Percentiles rank a stretch among this genome's conserved stretches.
These are phyloP conservation scores for Sitta carolinensis DNA, from an alignment of 2,797 vertebrate genomes.

Conservation along the genomic window DNA sequence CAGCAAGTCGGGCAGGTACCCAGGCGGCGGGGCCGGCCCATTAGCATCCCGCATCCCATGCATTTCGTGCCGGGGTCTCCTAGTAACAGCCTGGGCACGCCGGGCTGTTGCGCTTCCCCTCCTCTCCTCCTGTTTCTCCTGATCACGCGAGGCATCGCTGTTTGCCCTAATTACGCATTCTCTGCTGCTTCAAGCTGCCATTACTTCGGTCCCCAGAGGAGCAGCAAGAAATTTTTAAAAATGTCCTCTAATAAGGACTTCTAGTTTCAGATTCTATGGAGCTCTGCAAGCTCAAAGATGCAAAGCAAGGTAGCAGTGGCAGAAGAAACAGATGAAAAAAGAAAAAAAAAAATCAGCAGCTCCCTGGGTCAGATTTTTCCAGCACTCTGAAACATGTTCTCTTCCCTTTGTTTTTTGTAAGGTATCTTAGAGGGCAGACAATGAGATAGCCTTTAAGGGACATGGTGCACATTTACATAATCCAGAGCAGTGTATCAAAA, in stretches of 20 bases:
- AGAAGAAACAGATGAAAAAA: slow-evolving; percentile 50
- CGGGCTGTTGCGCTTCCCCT: slow-evolving; percentile 68
- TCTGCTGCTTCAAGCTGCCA: slow-evolving; percentile 76
- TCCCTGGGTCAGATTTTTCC: slow-evolving; percentile 26
- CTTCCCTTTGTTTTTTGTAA: neutral
- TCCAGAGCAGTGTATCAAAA: neutral
- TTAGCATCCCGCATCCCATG: slow-evolving; percentile 86
- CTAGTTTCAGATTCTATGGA: slow-evolving; percentile 74
- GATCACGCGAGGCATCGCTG: slow-evolving; percentile 68
- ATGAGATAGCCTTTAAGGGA: neutral
- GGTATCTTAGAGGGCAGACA: neutral
- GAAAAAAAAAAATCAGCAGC: neutral
- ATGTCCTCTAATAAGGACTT: slow-evolving; percentile 73
- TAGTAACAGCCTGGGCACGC: slow-evolving; percentile 83
- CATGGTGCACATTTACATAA: neutral
- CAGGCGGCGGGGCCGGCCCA: slow-evolving; percentile 85
- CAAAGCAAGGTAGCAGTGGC: neutral
- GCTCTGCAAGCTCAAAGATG: slow-evolving; percentile 63
- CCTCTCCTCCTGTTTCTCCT: slow-evolving; percentile 70
- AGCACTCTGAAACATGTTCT: neutral
- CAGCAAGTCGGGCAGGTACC: slow-evolving; percentile 81
- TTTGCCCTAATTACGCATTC: slow-evolving; percentile 79
- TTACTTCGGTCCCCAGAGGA: slow-evolving; percentile 76
- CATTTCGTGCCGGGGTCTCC: slow-evolving; percentile 82
- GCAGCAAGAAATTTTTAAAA: slow-evolving; percentile 68